Evolutionary conservation across 2,888 invertebrate genomes (phyloP), one percentile per base, ranked within the genome.

Genomic region (Pammene aurita): DNA sequence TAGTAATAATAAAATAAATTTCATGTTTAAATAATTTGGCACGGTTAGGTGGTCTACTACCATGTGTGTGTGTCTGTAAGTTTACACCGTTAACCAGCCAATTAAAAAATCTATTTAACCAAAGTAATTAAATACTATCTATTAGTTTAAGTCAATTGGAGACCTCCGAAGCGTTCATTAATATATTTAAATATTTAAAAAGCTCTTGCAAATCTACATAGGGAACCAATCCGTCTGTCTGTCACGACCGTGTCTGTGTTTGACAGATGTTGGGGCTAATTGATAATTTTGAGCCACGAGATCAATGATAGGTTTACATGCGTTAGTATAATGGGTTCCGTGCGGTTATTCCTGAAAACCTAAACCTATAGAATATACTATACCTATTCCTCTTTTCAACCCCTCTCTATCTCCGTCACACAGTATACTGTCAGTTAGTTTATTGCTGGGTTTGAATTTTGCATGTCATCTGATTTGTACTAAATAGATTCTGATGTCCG

Each of bases 281-380:
- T 89, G 89, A 90, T 88, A 84, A 78, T 78, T 80, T 89, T 87
- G 46, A 88, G 86, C 86, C 84, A 89, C 87, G 88, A 86, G 83
- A 78, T 85, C 78, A 77, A 73, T 74, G 78, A 42, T 58, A 16
- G 60, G n/a, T 38, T 34, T 35, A 34, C 14, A 34, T 18, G 14
- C 26, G 35, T 46, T 7, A n/a, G 42, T 5, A n/a, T 6, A 7
- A n/a, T 16, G 52, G 69, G 69, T 69, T 69, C 69, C 64, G 64
- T 64, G 14, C 4, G 10, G 7, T 41, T 62, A 5, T 41, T 41
- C 5, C 10, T 35, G 16, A 34, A 34, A 35, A 26, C 16, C 16
- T 18, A 10, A 50, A 50, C 44, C 26, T n/a, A 7, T 42, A 10
- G 2, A 42, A 7, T 35, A 35, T 35, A 4, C 7, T 35, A 9